Percentiles rank a stretch among this genome's conserved stretches.
These are phyloP conservation scores for Lanius ludovicianus DNA, from an alignment of 2,113 vertebrate genomes.

Conservation along the genomic window DNA sequence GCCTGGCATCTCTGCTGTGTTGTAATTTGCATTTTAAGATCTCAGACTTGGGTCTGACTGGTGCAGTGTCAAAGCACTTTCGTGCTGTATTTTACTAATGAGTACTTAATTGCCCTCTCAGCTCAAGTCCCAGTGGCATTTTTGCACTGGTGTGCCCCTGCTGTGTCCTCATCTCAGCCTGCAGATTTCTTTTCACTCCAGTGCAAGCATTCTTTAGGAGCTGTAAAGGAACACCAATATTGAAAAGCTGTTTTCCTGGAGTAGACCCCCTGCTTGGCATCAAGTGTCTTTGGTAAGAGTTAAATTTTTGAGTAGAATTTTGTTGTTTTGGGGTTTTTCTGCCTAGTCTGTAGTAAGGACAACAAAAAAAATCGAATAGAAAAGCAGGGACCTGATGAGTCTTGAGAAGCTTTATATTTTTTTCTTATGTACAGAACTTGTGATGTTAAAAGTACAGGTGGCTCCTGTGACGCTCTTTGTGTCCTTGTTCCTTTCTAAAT, in stretches of 20 bases:
- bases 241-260: not conserved
- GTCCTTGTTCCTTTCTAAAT: not conserved
- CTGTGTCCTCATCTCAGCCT: not conserved
- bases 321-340: not conserved
- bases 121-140: not conserved
- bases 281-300: not conserved
- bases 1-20: not conserved
- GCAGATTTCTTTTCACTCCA: not conserved
- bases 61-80: not conserved
- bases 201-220: not conserved
- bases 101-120: not conserved
- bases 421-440: not conserved
- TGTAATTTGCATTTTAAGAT: not conserved
- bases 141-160: not conserved
- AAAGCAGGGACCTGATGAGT: not conserved
- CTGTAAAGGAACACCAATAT: not conserved
- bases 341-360: not conserved
- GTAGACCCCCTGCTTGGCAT: not conserved
- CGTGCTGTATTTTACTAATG: not conserved
- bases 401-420: not conserved
- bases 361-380: not conserved
- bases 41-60: not conserved
- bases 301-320: not conserved
- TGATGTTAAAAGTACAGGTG: not conserved
- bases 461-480: not conserved